Base-by-base conservation (phyloP, 2,888 invertebrate genomes). In the Glaucopsyche alexis region DNA sequence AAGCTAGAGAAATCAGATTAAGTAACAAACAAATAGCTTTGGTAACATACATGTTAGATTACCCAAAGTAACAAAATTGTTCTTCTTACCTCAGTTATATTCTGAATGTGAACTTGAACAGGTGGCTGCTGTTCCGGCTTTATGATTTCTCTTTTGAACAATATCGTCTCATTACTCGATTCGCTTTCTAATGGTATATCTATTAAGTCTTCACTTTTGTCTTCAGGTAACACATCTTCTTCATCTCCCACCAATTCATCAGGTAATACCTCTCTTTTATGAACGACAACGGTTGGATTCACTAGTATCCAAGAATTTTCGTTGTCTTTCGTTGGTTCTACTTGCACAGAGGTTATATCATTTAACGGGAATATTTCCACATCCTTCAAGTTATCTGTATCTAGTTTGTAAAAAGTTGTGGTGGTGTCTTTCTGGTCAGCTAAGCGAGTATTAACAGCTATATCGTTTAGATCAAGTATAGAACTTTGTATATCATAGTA, bases 71-170 rank as follows among this genome's bases (percentile, higher is more conserved):
- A 8, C 14, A n/a, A n/a, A 16, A 52, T 7, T n/a, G 49, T 14
- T n/a, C 7, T 89, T 67, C 74, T 82, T 83, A 90, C 93, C 87
- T 93, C 93, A n/a, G 92, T 91, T 74, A 95, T 93, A 80, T 95
- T 95, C 81, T 96, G 95, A 79, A 96, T 95, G 79, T 95, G 93
- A 73, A 96, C 95, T 80, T 94, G 93, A 7, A 96, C 95, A 0
- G 95, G 94, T 38, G 93, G 93, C 72, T 93, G 93, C 75, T 92
- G 92, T 42, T 93, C 93, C 0, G 93, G 91, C 64, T 88, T 91
- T 73, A 93, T 84, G 65, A 93, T 92, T 80, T 93, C 93, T 49
- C 93, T 86, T 75, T 93, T 93, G 73, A 85, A 92, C 60, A 92
- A 72, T 5, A 85, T 71, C 0, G 90, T 91, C 65, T 87, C 90